Evolutionary conservation across 2,888 invertebrate genomes (phyloP).

Genomic region (Thera britannica): DNA sequence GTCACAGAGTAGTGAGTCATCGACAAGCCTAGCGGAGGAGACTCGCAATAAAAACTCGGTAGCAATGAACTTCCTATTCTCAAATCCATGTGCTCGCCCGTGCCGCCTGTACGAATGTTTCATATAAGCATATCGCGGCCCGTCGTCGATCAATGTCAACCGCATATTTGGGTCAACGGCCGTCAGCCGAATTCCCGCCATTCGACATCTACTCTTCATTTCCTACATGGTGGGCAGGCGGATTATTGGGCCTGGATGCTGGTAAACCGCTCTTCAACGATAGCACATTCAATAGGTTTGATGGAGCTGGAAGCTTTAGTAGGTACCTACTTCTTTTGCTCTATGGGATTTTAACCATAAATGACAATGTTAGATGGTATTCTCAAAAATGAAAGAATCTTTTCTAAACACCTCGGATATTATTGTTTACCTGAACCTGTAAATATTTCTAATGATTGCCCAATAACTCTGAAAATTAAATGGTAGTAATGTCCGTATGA

Average conservation of each 20-base stretch:
- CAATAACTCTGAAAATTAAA: constrained; percentile 35
- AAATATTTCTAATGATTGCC: constrained; percentile 11
- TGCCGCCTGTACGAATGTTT: constrained; percentile 61
- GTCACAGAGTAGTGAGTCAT: constrained; percentile 61
- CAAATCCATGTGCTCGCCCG: constrained; percentile 60
- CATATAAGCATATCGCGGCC: constrained; percentile 73
- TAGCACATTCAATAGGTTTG: constrained; percentile 4
- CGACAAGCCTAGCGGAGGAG: constrained; percentile 61
- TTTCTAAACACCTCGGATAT: background rate
- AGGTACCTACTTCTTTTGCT: background rate
- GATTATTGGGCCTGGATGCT: constrained; percentile 40
- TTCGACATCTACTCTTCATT: constrained; percentile 66
- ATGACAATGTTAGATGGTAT: background rate
- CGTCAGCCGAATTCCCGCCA: constrained; percentile 77
- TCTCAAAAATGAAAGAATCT: constrained; percentile 6
- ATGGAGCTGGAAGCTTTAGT: background rate
- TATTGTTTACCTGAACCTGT: no score
- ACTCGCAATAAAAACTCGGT: constrained; percentile 64
- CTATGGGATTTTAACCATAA: background rate
- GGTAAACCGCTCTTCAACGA: constrained; percentile 17
- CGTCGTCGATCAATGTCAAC: constrained; percentile 84
- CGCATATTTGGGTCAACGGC: constrained; percentile 83
- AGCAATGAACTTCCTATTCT: constrained; percentile 76
- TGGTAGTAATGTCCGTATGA: constrained; percentile 44
- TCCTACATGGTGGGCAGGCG: constrained; percentile 63